phyloP scores from a whole-genome alignment of 2,888 invertebrate species.

The Drosophila mulleri region DNA sequence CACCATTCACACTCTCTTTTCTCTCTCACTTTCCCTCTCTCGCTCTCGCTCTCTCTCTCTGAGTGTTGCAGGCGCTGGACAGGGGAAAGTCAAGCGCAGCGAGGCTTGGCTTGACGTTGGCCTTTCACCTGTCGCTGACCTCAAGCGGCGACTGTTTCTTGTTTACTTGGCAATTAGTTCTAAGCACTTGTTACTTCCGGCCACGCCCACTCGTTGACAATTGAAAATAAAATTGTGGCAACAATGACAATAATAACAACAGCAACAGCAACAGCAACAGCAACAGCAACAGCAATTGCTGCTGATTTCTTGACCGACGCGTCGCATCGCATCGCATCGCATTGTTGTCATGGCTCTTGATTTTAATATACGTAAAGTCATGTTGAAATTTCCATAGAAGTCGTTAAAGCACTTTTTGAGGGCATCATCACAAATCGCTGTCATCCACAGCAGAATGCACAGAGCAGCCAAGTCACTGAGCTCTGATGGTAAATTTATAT shows the following conservation, averaged over 20 bases:
- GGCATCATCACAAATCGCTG: not conserved
- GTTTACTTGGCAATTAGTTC: constrained; percentile 70
- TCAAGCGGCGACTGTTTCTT: constrained; percentile 3
- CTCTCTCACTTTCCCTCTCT: not conserved
- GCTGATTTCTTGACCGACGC: constrained; percentile 44
- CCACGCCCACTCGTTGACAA: constrained; percentile 61
- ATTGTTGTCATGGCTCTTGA: constrained; percentile 54
- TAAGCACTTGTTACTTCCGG: constrained; percentile 73
- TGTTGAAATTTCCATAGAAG: constrained; percentile 65
- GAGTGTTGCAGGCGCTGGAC: not conserved
- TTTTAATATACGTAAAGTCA: constrained; percentile 55
- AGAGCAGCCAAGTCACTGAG: too few species aligned
- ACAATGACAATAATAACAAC: constrained; percentile 4
- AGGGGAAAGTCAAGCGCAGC: constrained; percentile 16
- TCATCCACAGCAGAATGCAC: not conserved
- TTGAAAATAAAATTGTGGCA: constrained; percentile 18
- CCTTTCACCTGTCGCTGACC: constrained; percentile 63
- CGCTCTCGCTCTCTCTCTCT: not conserved
- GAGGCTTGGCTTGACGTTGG: constrained; percentile 27
- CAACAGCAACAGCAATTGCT: constrained; percentile 15
- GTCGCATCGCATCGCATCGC: constrained; percentile 13
- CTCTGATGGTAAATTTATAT: not conserved
- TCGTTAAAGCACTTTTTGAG: constrained; percentile 42
- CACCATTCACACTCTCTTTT: not conserved
- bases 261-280: constrained; percentile 2